Conservation (phyloP, 2,797 vertebrate genomes). For the Arctocebus calabarensis region DNA sequence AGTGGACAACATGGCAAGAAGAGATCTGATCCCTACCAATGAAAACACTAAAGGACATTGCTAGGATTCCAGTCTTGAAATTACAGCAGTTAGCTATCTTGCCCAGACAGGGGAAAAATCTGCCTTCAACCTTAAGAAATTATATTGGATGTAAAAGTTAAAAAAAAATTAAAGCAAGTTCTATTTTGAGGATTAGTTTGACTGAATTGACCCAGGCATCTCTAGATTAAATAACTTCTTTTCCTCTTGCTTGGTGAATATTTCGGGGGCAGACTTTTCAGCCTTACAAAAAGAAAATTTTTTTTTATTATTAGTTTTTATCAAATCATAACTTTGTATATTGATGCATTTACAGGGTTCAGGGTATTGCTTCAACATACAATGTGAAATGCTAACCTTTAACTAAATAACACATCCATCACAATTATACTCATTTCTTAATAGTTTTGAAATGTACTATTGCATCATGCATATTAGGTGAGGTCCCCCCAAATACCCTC, state of each 20-base stretch:
- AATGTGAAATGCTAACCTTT: too few relatives aligned
- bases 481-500: too few relatives aligned
- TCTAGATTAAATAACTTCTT: not conserved
- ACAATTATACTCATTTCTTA: too few relatives aligned
- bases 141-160: not conserved
- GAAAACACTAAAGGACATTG: not conserved
- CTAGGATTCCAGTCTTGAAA: not conserved
- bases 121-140: not conserved
- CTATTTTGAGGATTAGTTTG: not conserved
- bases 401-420: too few relatives aligned
- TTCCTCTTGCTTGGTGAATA: not conserved
- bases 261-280: not conserved
- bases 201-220: not conserved
- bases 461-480: too few relatives aligned
- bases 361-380: too few relatives aligned
- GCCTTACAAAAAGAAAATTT: not conserved
- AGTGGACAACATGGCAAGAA: not conserved
- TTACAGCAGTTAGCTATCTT: not conserved
- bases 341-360: too few relatives aligned
- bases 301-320: too few relatives aligned
- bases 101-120: not conserved
- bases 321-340: too few relatives aligned
- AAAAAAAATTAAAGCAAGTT: conserved; percentile 32
- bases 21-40: not conserved
- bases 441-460: too few relatives aligned